Percentiles rank a stretch among this genome's conserved stretches.
Evolutionary conservation across 2,113 vertebrate genomes (phyloP).

Genomic region (Psephotus haematonotus): DNA sequence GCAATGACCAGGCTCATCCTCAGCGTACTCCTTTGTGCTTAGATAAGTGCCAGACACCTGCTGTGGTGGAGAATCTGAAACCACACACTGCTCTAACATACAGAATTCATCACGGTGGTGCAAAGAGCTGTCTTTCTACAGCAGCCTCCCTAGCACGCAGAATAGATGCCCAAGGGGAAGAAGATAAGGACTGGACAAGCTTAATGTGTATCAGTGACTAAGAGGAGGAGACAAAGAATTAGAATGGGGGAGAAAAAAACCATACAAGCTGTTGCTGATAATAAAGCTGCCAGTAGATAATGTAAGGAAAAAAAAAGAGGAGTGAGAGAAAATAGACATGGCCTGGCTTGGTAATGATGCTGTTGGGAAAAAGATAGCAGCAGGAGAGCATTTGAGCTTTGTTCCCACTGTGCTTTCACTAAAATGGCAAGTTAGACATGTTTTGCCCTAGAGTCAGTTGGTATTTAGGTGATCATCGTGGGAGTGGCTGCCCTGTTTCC

Average conservation of each 20-base stretch:
- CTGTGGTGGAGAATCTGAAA: neutral
- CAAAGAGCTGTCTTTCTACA: neutral
- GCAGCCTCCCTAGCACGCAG: neutral
- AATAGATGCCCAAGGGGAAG: neutral
- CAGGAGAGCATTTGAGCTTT: neutral
- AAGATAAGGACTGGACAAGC: constrained; percentile 10
- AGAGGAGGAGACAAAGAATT: neutral
- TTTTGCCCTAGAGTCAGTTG: neutral
- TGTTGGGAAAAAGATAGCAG: neutral
- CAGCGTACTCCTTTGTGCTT: neutral
- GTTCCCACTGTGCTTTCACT: neutral
- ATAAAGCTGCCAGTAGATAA: neutral
- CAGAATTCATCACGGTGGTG: neutral
- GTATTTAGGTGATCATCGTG: neutral
- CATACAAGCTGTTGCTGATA: neutral
- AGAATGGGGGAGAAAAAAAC: neutral
- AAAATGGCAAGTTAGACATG: neutral
- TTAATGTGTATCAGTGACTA: neutral
- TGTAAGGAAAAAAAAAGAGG: neutral
- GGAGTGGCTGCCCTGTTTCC: neutral
- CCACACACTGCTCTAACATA: neutral
- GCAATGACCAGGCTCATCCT: neutral
- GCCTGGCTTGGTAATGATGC: neutral
- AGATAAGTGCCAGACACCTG: neutral
- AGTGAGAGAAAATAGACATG: neutral